Evolutionary conservation across 2,888 invertebrate species (phyloP).

Genomic region (Phaedon cochleariae): DNA sequence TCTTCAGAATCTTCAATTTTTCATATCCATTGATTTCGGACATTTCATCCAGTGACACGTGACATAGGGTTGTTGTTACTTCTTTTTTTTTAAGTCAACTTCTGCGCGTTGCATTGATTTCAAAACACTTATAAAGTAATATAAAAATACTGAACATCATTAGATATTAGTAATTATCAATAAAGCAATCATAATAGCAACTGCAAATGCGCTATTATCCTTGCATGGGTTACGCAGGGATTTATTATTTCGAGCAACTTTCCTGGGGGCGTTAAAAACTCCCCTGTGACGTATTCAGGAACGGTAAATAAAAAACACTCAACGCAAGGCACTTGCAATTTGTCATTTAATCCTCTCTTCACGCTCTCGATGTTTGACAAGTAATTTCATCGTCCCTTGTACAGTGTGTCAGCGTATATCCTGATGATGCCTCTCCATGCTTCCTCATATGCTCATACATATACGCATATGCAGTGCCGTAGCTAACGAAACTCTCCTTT

Average conservation of each 20-base stretch:
- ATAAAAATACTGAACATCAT: no score
- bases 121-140: no score
- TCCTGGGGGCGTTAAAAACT: neutral
- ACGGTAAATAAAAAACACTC: slow-evolving; percentile 51
- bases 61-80: no score
- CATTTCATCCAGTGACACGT: no score
- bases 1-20: no score
- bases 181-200: no score
- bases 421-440: neutral
- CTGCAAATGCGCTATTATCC: no score
- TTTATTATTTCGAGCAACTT: neutral
- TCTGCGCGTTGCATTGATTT: no score
- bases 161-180: no score
- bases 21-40: no score
- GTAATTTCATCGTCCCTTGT: slow-evolving; percentile 50
- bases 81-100: no score
- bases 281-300: neutral
- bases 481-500: neutral
- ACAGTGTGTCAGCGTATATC: slow-evolving; percentile 16
- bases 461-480: neutral
- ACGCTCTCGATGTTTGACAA: slow-evolving; percentile 54
- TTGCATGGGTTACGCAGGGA: no score
- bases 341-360: slow-evolving; percentile 58
- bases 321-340: slow-evolving; percentile 52
- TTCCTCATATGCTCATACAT: neutral